Conservation (phyloP, 2,113 vertebrate genomes). For the Callionymus lyra region DNA sequence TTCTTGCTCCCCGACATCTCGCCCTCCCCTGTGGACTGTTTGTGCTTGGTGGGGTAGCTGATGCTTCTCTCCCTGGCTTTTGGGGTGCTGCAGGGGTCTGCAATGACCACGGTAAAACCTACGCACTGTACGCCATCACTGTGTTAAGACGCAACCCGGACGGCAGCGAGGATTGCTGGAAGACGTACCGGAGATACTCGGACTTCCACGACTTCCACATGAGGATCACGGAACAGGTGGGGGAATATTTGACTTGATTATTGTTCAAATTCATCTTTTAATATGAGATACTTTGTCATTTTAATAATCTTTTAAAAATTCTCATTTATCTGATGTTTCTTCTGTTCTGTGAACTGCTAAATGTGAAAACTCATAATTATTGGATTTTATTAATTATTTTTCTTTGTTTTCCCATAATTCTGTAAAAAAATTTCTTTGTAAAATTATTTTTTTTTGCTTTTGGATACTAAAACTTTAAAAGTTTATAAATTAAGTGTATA, state of each 20-base stretch:
- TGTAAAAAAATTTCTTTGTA: too few species aligned
- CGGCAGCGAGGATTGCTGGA: conserved; percentile 85
- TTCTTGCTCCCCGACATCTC: conserved; percentile 13
- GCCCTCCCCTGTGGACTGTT: conserved; percentile 51
- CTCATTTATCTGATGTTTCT: too few species aligned
- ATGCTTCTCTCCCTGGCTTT: conserved; percentile 83
- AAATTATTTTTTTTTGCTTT: too few species aligned
- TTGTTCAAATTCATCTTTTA: background rate
- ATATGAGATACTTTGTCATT: background rate
- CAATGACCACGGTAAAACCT: conserved; percentile 97
- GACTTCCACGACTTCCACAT: conserved; percentile 99
- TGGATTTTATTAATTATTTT: too few species aligned
- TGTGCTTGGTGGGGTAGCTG: conserved; percentile 70
- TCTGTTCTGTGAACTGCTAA: too few species aligned
- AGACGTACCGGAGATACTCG: conserved; percentile 93
- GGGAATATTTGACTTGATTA: background rate
- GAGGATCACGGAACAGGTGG: conserved; percentile 95
- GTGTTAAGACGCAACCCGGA: conserved; percentile 77
- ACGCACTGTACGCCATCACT: conserved; percentile 91
- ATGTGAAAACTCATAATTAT: too few species aligned
- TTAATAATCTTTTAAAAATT: too few species aligned
- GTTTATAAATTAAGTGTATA: too few species aligned
- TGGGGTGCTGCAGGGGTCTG: conserved; percentile 90
- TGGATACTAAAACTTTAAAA: too few species aligned
- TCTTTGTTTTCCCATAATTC: too few species aligned